Percentiles rank a stretch among this genome's conserved stretches.
Conservation (phyloP, 2,888 invertebrate genomes). For the Catocala fraxini region DNA sequence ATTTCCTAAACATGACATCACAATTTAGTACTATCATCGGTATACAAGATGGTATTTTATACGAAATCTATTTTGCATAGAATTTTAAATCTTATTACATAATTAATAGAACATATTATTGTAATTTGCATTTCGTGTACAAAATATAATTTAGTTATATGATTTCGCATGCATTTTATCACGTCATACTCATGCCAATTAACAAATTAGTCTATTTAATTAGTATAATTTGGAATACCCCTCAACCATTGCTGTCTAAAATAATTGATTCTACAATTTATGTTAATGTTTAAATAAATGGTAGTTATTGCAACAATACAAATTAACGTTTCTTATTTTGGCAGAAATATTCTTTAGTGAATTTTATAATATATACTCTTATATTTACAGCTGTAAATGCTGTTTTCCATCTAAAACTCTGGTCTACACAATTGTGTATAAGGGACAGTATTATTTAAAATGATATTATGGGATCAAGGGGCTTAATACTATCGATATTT, state of each 20-base stretch:
- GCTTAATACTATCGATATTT: too few species aligned
- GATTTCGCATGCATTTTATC: conserved; percentile 57
- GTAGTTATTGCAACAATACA: conserved; percentile 14
- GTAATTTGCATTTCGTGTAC: background rate
- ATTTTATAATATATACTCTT: too few species aligned
- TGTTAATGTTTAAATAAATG: conserved; percentile 2
- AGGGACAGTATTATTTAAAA: too few species aligned
- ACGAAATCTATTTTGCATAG: background rate
- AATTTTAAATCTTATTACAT: background rate
- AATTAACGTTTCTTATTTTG: background rate
- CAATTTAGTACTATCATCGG: background rate
- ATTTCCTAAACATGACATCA: conserved; percentile 63
- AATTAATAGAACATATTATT: background rate
- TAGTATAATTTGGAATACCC: conserved; percentile 21
- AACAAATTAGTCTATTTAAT: conserved; percentile 18
- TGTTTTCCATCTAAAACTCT: too few species aligned
- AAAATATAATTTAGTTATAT: conserved; percentile 2
- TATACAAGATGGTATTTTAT: background rate
- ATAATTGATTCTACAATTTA: background rate
- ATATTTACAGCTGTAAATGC: too few species aligned
- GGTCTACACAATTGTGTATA: too few species aligned
- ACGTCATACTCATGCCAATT: conserved; percentile 60
- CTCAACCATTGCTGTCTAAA: conserved; percentile 8
- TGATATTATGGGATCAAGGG: too few species aligned
- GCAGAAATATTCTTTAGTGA: too few species aligned